Evolutionary conservation across 1,140 invertebrate species (phyloP).

Genomic region (Babylonia areolata): DNA sequence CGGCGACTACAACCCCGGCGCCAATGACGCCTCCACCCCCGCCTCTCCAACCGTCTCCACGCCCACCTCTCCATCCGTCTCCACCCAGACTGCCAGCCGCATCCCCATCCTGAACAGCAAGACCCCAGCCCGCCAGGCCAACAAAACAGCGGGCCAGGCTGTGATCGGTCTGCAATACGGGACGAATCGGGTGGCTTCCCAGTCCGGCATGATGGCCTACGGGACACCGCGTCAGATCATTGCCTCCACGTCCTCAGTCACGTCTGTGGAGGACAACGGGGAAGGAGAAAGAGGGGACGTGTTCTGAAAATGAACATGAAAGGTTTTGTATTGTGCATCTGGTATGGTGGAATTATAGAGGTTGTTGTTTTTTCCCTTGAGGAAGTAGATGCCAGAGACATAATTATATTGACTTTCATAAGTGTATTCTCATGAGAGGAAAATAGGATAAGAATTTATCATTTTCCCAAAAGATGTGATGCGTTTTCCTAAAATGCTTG

Average conservation of each 20-base stretch:
- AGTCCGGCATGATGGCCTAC: conserved; percentile 41
- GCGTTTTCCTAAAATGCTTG: too few species aligned
- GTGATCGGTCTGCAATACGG: conserved; percentile 44
- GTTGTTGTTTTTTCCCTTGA: too few species aligned
- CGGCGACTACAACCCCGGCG: not conserved
- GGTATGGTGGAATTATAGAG: too few species aligned
- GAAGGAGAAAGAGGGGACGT: conserved; percentile 6
- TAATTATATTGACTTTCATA: too few species aligned
- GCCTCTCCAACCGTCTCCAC: not conserved
- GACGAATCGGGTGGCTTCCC: conserved; percentile 40
- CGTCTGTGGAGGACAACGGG: not conserved
- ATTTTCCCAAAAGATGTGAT: too few species aligned
- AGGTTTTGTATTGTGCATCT: too few species aligned
- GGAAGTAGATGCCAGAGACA: too few species aligned
- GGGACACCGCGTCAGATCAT: conserved; percentile 39
- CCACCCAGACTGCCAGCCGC: not conserved
- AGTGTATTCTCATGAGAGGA: too few species aligned
- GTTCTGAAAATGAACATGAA: not conserved
- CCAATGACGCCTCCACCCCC: not conserved
- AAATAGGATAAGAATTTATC: too few species aligned
- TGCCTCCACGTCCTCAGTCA: not conserved
- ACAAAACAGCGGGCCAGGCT: not conserved
- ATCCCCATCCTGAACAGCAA: not conserved
- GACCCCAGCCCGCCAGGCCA: not conserved
- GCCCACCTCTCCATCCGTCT: not conserved